Evolutionary conservation across 2,888 invertebrate genomes (phyloP), one percentile per base, ranked within the genome.

Genomic region (Epiblema foenella): DNA sequence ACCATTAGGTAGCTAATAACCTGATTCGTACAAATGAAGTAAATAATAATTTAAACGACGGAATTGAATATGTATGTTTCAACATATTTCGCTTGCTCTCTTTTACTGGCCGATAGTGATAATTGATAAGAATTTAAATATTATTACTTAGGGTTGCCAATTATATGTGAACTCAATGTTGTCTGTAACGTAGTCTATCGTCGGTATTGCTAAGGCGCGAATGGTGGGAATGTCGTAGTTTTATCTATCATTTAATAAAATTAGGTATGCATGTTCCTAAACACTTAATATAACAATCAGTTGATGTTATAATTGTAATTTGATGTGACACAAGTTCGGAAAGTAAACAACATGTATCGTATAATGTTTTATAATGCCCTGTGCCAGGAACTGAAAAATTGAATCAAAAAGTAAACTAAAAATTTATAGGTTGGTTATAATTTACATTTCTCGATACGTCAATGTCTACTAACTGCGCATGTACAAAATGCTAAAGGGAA

Each of bases 71-170:
- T 52, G 52, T 15, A 51, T 29, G 29, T 66, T 58, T 37, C 51
- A n/a, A 51, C 56, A 60, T 57, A 20, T 63, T 39, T 3, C 20
- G 20, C 15, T 9, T 17, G 18, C n/a, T n/a, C 54, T 37, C 39
- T 39, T 64, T 64, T 64, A 52, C 64, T 64, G 52, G 52, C 52
- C n/a, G 64, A 64, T 64, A 64, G 20, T 39, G 64, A 64, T 39
- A 64, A 11, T 24, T 24, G 54, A 64, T 64, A 63, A 63, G 33
- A 37, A 52, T 51, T 37, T 18, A 52, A 52, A 37, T 37, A 64
- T 64, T 54, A 54, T 39, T 39, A 64, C 10, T 46, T 24, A n/a
- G 17, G 15, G 42, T 17, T 17, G 20, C 5, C 10, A n/a, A 42
- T 46, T n/a, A n/a, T 39, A 46, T n/a, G 15, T 46, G 15, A n/a